A percentile compares a stretch with the other conserved stretches of the same genome.
Conservation (phyloP, 2,113 vertebrate species). For the Balaeniceps rex region DNA sequence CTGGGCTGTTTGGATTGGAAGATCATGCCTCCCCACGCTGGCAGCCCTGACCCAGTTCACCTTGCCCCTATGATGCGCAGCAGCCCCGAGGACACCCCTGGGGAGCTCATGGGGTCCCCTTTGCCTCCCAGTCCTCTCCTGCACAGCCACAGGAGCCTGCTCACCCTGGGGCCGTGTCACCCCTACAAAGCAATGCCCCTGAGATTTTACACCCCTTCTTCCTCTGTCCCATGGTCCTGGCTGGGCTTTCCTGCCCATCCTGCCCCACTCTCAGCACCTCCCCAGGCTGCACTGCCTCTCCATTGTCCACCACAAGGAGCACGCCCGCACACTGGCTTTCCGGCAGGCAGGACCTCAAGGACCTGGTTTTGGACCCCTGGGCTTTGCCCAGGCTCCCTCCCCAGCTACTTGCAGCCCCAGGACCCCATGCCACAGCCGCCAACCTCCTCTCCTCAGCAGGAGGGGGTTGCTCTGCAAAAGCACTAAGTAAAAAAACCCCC, state of each 20-base stretch:
- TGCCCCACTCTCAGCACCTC: background rate
- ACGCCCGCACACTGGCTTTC: rapidly evolving
- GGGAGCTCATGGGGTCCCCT: background rate
- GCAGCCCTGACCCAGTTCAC: background rate
- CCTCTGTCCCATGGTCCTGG: rapidly evolving
- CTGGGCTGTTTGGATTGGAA: background rate
- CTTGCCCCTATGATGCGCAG: background rate
- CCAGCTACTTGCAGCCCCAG: background rate
- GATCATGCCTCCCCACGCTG: rapidly evolving
- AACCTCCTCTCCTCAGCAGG: background rate
- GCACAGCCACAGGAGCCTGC: background rate
- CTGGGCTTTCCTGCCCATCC: background rate
- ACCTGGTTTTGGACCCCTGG: background rate
- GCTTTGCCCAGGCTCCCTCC: background rate
- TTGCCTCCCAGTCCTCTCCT: background rate
- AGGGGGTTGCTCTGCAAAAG: background rate
- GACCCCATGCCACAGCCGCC: rapidly evolving
- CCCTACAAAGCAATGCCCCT: background rate
- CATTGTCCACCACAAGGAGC: rapidly evolving
- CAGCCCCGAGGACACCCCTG: background rate
- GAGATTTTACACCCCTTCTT: background rate
- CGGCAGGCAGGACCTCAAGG: background rate
- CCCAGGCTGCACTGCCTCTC: rapidly evolving
- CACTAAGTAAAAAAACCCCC: background rate
- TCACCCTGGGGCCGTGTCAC: rapidly evolving